These are phyloP conservation scores for Hydropsyche betteni DNA, from an alignment of 2,888 invertebrate genomes.

Conservation along the genomic window DNA sequence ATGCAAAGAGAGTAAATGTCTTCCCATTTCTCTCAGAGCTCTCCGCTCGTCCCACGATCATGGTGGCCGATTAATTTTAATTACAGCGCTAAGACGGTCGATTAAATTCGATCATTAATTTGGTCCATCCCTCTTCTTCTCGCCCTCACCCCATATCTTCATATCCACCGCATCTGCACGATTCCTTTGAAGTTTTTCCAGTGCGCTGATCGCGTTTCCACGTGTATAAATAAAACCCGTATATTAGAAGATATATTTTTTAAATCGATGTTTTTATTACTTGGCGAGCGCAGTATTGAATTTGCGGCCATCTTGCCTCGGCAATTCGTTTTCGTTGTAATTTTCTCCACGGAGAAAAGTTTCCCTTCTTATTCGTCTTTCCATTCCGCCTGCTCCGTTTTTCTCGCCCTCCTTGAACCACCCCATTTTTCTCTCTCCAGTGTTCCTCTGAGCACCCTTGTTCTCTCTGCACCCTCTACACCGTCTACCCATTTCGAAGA, in stretches of 20 bases:
- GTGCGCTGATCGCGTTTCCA: too few species aligned
- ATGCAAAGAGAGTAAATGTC: constrained; percentile 39
- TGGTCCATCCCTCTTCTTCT: constrained; percentile 46
- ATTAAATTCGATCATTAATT: constrained; percentile 52
- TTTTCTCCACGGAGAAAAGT: constrained; percentile 40
- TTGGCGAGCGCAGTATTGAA: neutral
- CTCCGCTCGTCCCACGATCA: constrained; percentile 38
- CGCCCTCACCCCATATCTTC: constrained; percentile 34
- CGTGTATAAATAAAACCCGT: too few species aligned
- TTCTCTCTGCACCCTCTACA: constrained; percentile 29
- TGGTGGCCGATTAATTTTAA: constrained; percentile 50
- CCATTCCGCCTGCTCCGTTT: constrained; percentile 31
- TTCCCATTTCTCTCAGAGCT: constrained; percentile 38
- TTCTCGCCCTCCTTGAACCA: constrained; percentile 10
- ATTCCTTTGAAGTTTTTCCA: constrained; percentile 25
- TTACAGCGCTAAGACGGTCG: constrained; percentile 51
- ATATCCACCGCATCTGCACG: constrained; percentile 19
- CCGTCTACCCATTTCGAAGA: constrained; percentile 17
- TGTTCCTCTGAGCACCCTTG: constrained; percentile 14
- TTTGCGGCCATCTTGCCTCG: constrained; percentile 35
- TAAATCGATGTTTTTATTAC: too few species aligned
- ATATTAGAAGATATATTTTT: too few species aligned
- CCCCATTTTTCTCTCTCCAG: constrained; percentile 39
- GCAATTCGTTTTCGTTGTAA: constrained; percentile 36
- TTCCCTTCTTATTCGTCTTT: constrained; percentile 38